Base-by-base conservation (phyloP, 23 tunicate genomes). In the Oikopleura albicans region DNA sequence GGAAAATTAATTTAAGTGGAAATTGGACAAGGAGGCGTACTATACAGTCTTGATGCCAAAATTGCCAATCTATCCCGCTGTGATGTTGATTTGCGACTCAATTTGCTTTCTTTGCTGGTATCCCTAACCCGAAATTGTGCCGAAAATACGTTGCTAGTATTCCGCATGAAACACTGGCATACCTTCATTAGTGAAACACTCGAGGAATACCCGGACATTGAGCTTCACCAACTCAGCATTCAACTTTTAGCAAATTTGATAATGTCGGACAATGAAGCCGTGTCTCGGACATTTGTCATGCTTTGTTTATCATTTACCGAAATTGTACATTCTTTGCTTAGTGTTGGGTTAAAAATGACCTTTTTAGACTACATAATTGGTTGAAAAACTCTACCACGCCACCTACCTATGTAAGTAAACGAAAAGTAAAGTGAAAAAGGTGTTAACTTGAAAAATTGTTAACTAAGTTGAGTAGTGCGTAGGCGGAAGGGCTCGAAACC, bases 261-360 rank as follows among this genome's bases (percentile, higher is more conserved):
- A 27, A 31, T 37, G 31, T 71, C 34, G 4, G 27, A 16, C 31
- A 16, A 71, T 71, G 79, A 71, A 12, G 33, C 79, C 79, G 35
- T 71, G 4, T 71, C 79, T 2, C 27, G 79, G 35, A 12, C 79
- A 16, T 71, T 71, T 71, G 79, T 71, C 27, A 71, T 71, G 79
- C 27, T 71, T 2, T 71, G 79, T 29, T 4, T 29, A 27, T 16
- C 35, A 2, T 12, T 2, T 12, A 71, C 27, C 35, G 79, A 71
- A 29, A 71, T 71, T 16, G 2, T 16, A 4, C 35, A 71, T 29
- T 71, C 79, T 2, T 31, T 71, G 37, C 79, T 71, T 29, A 71
- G 79, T 29, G 4, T 2, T 27, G 63, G 63, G 12, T 49, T 49
- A 8, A n/a, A n/a, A n/a, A n/a, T n/a, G n/a, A n/a, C n/a, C n/a